Evolutionary conservation across 2,888 invertebrate species (phyloP).

Genomic region (Nephrotoma guestfalica): DNA sequence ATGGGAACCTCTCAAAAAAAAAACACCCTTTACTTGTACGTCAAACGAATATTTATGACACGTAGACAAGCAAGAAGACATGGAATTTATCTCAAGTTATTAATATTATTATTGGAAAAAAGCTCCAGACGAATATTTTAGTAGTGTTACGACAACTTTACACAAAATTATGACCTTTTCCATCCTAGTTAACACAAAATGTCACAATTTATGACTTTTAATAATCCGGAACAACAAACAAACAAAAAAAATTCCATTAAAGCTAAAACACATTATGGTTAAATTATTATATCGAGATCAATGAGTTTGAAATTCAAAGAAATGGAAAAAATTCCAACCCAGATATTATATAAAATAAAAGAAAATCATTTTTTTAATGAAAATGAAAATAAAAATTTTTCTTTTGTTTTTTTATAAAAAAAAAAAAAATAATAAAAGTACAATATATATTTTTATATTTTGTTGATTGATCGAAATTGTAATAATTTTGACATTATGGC

Average conservation of each 20-base stretch:
- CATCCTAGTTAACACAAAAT: not conserved
- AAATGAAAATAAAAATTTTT: not conserved
- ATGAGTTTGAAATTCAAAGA: not conserved
- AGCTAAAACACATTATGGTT: not conserved
- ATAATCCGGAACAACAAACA: not conserved
- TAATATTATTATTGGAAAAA: too few species aligned
- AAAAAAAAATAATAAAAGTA: too few species aligned
- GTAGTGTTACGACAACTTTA: not conserved
- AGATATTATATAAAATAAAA: not conserved
- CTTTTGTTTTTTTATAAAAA: not conserved
- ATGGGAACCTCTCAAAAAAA: too few species aligned
- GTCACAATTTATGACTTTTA: not conserved
- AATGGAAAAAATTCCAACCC: not conserved
- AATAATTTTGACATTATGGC: not conserved
- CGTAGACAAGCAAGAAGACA: not conserved
- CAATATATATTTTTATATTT: not conserved
- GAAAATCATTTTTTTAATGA: not conserved
- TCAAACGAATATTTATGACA: not conserved
- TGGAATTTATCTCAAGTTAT: not conserved
- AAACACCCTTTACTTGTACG: too few species aligned
- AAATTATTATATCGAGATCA: not conserved
- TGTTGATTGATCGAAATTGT: not conserved
- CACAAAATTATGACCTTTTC: not conserved
- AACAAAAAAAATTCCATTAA: not conserved
- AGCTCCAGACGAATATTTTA: too few species aligned